Evolutionary conservation across 2,888 invertebrate species (phyloP).

Genomic region (Pristionchus maxplancki): DNA sequence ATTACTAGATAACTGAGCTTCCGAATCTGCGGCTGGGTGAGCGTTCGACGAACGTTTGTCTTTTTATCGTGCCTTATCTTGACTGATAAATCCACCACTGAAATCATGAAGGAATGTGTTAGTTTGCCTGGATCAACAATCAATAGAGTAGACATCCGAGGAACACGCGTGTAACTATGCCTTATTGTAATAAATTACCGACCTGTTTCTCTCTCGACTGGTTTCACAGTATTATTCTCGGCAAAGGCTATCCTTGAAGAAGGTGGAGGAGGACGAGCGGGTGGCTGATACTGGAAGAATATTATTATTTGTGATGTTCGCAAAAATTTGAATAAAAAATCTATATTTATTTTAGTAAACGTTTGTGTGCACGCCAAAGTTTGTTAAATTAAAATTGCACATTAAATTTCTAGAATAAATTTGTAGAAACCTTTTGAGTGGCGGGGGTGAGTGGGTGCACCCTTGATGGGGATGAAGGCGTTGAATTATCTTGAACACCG

Average conservation of each 20-base stretch:
- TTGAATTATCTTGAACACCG: not conserved
- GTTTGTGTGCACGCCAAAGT: too few relatives aligned
- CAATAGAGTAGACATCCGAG: too few relatives aligned
- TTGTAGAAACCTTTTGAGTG: too few relatives aligned
- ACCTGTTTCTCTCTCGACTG: too few relatives aligned
- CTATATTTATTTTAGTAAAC: too few relatives aligned
- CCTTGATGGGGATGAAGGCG: not conserved
- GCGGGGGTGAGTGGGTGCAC: conserved; percentile 9
- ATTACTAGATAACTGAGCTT: conserved; percentile 47
- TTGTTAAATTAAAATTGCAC: not conserved
- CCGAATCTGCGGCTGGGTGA: conserved; percentile 46
- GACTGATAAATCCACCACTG: not conserved
- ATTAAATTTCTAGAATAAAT: too few relatives aligned
- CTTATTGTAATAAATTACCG: too few relatives aligned
- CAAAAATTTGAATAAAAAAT: not conserved
- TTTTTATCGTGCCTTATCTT: not conserved
- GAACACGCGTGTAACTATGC: too few relatives aligned
- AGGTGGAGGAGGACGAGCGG: not conserved
- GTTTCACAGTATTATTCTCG: not conserved
- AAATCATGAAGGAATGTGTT: not conserved
- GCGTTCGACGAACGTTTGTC: conserved; percentile 16
- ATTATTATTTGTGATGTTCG: not conserved
- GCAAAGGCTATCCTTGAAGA: not conserved
- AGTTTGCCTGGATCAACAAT: too few relatives aligned
- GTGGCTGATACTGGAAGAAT: not conserved